A percentile compares a stretch with the other conserved stretches of the same genome.
Conservation (phyloP, 2,888 invertebrate genomes). For the Protonemura montana region DNA sequence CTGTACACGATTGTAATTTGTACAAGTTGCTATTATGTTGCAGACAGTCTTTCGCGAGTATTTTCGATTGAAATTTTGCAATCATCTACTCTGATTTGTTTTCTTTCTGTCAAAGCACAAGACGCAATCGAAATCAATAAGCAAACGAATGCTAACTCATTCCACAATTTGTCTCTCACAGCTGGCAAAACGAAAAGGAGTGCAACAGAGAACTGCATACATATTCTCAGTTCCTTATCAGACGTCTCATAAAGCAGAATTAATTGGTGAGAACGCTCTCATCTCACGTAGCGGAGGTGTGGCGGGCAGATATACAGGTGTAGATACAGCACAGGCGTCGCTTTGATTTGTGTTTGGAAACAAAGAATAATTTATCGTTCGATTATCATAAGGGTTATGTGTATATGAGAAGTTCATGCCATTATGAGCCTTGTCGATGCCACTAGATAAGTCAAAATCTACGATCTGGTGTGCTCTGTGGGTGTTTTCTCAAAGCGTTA, state of each 20-base stretch:
- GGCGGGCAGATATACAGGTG: constrained; percentile 39
- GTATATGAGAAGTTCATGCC: constrained; percentile 32
- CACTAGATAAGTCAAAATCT: constrained; percentile 25
- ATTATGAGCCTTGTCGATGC: constrained; percentile 26
- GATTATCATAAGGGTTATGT: constrained; percentile 39
- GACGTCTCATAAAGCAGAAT: neutral
- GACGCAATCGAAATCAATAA: neutral
- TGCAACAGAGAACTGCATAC: too few relatives aligned
- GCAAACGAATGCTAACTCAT: neutral
- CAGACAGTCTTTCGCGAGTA: neutral
- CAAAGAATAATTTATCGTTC: constrained; percentile 33
- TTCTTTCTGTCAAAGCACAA: neutral
- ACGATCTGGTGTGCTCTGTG: constrained; percentile 23
- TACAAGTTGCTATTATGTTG: too few relatives aligned
- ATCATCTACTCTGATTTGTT: neutral
- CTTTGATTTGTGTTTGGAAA: constrained; percentile 45
- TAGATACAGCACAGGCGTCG: constrained; percentile 44
- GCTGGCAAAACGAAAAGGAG: neutral
- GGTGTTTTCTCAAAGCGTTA: constrained; percentile 16
- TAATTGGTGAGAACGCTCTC: neutral
- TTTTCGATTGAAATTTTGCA: neutral
- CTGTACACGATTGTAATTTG: too few relatives aligned
- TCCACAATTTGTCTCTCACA: neutral
- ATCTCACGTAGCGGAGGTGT: neutral
- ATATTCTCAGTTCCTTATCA: neutral